phyloP scores from a whole-genome alignment of 2,888 invertebrate genomes.

The Galeopsomyia nigrocyanea region DNA sequence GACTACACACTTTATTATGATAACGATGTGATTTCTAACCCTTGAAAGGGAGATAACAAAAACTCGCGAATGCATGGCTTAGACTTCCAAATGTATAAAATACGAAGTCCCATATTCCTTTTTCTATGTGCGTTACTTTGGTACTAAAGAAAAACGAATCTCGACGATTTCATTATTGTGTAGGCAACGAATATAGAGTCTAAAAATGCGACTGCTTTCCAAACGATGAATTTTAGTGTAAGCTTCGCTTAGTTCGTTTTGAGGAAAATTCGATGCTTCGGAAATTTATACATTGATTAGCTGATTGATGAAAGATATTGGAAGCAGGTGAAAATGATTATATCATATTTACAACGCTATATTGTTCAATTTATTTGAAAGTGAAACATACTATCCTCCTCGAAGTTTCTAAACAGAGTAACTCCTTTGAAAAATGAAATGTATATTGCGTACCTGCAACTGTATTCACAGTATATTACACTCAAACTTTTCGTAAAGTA shows the following conservation, averaged over 20 bases:
- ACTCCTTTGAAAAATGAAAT: slow-evolving; percentile 3
- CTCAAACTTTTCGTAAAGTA: slow-evolving; percentile 17
- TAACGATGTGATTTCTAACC: slow-evolving; percentile 9
- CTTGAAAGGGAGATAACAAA: slow-evolving; percentile 6
- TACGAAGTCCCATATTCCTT: slow-evolving; percentile 2
- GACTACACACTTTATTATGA: neutral
- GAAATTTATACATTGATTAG: neutral
- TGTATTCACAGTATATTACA: slow-evolving; percentile 10
- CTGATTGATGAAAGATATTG: neutral
- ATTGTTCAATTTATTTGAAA: too few species aligned
- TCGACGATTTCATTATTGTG: slow-evolving; percentile 27
- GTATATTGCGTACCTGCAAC: slow-evolving; percentile 22
- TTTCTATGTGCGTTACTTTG: slow-evolving; percentile 19
- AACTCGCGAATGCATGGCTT: neutral
- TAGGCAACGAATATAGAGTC: slow-evolving; percentile 28
- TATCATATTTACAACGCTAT: neutral
- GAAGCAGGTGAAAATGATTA: neutral
- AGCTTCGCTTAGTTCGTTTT: slow-evolving; percentile 13
- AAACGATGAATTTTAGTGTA: slow-evolving; percentile 14
- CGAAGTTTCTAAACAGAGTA: slow-evolving; percentile 12
- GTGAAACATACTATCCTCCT: neutral
- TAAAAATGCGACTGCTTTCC: slow-evolving; percentile 25
- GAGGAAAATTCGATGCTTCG: slow-evolving; percentile 15
- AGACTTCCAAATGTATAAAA: neutral
- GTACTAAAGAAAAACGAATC: slow-evolving; percentile 29